Evolutionary conservation across 1,140 invertebrate species (phyloP), one percentile per base, ranked within the genome.

Genomic region (Lycorma delicatula): DNA sequence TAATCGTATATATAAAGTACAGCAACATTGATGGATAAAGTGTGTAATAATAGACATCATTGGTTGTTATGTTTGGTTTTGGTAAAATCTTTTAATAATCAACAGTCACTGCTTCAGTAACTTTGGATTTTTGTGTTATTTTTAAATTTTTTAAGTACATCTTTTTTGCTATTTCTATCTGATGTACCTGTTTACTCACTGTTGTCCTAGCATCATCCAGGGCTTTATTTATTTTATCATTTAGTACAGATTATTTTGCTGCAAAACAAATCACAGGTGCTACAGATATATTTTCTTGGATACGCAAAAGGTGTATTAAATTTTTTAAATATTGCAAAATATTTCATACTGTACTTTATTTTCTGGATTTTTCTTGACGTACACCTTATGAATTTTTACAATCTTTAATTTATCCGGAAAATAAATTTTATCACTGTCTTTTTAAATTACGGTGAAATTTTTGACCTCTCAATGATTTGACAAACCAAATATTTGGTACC

Each of bases 1-100:
- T 55, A 31, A 44, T 16, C 34, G 26, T 55, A 55, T 5, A 36
- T 55, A 16, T 41, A 55, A 28, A 55, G 23, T 4, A 55, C 44
- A 20, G 34, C 22, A 3, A 16, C n/a, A 23, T 41, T 22, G 11
- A n/a, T 23, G 3, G 31, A 44, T 13, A 44, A 25, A 23, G 20
- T 6, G 27, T 55, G 52, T 52, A n/a, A 13, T 38, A 5, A 13
- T 38, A 38, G 3, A 38, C 36, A 3, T 38, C 36, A 38, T 38
- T 38, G 3, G 36, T 38, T 3, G 4, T 38, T 38, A 38, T 38
- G 12, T 38, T 38, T 5, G 36, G 36, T n/a, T 13, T 5, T 4
- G 13, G 36, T 5, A 38, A 13, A 13, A n/a, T 38, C 12, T 38
- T 38, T 13, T 38, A 3, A 18, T 6, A 38, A 13, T 38, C 36